Conservation (phyloP, 2,797 vertebrate species). For the Valencia hispanica region DNA sequence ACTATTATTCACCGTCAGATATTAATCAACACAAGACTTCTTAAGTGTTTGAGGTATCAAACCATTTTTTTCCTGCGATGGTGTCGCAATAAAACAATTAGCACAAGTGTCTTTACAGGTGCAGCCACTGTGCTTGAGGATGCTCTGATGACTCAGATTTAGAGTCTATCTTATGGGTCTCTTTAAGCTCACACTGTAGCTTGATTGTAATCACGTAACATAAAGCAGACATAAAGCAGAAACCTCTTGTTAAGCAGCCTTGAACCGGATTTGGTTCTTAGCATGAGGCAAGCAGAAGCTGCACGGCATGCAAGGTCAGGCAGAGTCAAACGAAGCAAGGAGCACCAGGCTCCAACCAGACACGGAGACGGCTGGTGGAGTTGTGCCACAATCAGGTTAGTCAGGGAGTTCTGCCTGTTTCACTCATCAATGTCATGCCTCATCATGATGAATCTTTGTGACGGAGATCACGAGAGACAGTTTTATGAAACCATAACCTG, state of each 20-base stretch:
- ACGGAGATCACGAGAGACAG: constrained; percentile 57
- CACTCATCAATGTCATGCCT: constrained; percentile 49
- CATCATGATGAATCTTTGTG: constrained; percentile 51
- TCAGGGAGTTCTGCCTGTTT: constrained; percentile 48
- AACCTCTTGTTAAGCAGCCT: constrained; percentile 52
- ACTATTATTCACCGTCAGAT: constrained; percentile 49
- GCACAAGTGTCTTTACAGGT: constrained; percentile 17
- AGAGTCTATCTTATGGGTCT: constrained; percentile 26
- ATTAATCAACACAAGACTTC: constrained; percentile 48
- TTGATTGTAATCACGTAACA: constrained; percentile 65
- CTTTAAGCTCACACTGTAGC: constrained; percentile 45
- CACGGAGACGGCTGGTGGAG: constrained; percentile 40
- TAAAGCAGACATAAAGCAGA: constrained; percentile 42
- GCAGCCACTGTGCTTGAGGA: constrained; percentile 19
- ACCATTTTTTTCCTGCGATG: constrained; percentile 26
- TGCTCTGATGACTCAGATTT: constrained; percentile 49
- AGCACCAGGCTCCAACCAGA: constrained; percentile 31
- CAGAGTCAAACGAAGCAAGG: constrained; percentile 32
- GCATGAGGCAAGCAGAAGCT: constrained; percentile 47
- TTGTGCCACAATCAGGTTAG: constrained; percentile 45
- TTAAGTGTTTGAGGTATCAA: constrained; percentile 44
- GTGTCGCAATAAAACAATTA: constrained; percentile 27
- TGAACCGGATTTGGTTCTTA: constrained; percentile 59
- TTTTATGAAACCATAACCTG: constrained; percentile 66
- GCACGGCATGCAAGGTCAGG: constrained; percentile 38